Conservation (phyloP, 2,113 vertebrate species). For the Rhabdomys dilectus region DNA sequence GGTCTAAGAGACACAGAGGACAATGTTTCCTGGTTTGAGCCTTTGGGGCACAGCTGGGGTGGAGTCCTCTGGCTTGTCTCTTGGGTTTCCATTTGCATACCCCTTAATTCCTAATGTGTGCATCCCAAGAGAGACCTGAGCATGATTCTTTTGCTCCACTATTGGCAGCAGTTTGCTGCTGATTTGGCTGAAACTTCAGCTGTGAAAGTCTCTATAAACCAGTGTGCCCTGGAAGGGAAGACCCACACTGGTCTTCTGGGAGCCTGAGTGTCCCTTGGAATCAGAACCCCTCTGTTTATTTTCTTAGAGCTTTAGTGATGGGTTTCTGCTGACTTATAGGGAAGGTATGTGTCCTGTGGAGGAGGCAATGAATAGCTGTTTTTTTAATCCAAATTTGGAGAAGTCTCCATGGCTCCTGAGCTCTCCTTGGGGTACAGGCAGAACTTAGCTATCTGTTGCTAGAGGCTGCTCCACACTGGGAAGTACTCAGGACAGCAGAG, state of each 20-base stretch:
- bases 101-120: not conserved
- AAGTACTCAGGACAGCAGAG: not conserved
- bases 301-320: conserved; percentile 75
- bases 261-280: conserved; percentile 71
- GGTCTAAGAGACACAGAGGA: not conserved
- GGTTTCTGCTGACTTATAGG: conserved; percentile 72
- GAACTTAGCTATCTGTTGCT: not conserved
- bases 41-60: not conserved
- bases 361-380: conserved; percentile 61
- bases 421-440: not conserved
- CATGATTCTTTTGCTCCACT: not conserved
- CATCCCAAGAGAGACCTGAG: conserved; percentile 21
- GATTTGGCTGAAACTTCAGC: not conserved
- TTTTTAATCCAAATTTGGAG: conserved; percentile 82
- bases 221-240: not conserved
- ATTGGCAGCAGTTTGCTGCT: conserved; percentile 37
- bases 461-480: not conserved
- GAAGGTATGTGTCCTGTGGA: conserved; percentile 71
- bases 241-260: conserved; percentile 46
- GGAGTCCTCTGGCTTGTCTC: conserved; percentile 47
- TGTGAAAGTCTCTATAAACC: conserved; percentile 25
- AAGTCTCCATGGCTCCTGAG: conserved; percentile 32
- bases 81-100: conserved; percentile 38
- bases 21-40: not conserved
- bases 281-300: conserved; percentile 79